Base-by-base conservation (phyloP, 2,113 vertebrate genomes). In the Neogobius melanostomus region DNA sequence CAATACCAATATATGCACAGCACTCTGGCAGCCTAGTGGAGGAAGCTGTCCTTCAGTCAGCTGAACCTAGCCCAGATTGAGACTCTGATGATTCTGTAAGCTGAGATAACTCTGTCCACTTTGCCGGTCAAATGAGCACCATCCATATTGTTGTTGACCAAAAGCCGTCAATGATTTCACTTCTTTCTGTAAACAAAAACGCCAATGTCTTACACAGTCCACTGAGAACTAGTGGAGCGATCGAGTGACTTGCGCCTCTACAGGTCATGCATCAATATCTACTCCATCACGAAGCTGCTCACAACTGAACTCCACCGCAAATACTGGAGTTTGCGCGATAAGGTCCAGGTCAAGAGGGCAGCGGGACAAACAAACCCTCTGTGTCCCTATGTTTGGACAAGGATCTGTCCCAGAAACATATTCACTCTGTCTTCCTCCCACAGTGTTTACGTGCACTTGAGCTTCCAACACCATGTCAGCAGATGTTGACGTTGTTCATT, bases 391-490 rank as follows among this genome's bases (percentile, higher is more conserved):
- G 82, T 89, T 83, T 87, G 80, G 76, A 87, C 57, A 77, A 79
- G 80, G 69, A 86, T 86, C 88, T 87, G 78, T 86, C 77, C 79
- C 66, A 61, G 73, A 88, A 83, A 71, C 72, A 68, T 75, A 74
- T 69, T 81, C 75, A 53, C 73, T 78, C 66, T 6, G 78, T 82
- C 79, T 82, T 83, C 88, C 81, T 86, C 85, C 87, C 83, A 74
- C 72, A 69, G 73, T 87, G 83, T 89, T 88, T 88, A 84, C 89
- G 85, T 88, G 74, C 77, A 68, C 77, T 81, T 64, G 52, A 61
- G 65, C 67, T 75, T 76, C 80, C 73, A 76, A 50, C 76, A 53
- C 74, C 76, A 73, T 77, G 71, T 80, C 78, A 51, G 68, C 73
- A 82, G 79, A 71, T 83, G 81, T 91, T 88, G 83, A 89, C 74